A percentile compares a stretch with the other conserved stretches of the same genome.
Evolutionary conservation across 2,797 vertebrate genomes (phyloP).

Genomic region (Arremon aurantiirostris): DNA sequence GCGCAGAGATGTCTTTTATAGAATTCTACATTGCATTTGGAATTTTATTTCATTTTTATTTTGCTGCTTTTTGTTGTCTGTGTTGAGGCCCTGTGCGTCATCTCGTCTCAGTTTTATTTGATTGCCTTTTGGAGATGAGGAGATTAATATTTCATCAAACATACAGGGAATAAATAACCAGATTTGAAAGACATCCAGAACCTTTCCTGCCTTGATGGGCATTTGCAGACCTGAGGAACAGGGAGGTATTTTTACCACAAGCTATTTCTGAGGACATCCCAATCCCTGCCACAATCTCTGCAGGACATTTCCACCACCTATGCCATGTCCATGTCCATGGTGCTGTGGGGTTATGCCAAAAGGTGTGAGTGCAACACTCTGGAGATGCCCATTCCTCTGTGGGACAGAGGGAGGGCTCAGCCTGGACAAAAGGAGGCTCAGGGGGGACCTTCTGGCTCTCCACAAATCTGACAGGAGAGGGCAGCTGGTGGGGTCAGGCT

Average conservation of each 20-base stretch:
- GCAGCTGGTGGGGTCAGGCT: accelerated
- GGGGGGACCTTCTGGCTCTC: neutral
- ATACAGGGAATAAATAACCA: conserved; percentile 29
- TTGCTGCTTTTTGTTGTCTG: neutral
- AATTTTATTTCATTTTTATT: neutral
- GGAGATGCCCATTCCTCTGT: neutral
- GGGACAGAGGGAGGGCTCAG: neutral
- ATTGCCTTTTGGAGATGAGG: conserved; percentile 38
- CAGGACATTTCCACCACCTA: accelerated
- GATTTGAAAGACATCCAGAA: neutral
- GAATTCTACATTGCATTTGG: neutral
- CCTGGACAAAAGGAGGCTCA: neutral
- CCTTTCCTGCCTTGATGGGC: neutral
- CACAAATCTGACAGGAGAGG: neutral
- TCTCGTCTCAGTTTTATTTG: conserved; percentile 10
- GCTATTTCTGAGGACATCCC: neutral
- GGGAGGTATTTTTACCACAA: neutral
- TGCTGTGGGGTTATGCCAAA: neutral
- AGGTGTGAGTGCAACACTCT: neutral
- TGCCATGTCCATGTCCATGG: neutral
- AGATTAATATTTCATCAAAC: conserved; percentile 50
- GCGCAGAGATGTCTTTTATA: neutral
- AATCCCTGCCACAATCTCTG: neutral
- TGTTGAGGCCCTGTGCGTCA: neutral
- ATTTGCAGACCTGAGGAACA: neutral